These are phyloP conservation scores for Tillus elongatus DNA, from an alignment of 2,888 invertebrate species.

Conservation along the genomic window DNA sequence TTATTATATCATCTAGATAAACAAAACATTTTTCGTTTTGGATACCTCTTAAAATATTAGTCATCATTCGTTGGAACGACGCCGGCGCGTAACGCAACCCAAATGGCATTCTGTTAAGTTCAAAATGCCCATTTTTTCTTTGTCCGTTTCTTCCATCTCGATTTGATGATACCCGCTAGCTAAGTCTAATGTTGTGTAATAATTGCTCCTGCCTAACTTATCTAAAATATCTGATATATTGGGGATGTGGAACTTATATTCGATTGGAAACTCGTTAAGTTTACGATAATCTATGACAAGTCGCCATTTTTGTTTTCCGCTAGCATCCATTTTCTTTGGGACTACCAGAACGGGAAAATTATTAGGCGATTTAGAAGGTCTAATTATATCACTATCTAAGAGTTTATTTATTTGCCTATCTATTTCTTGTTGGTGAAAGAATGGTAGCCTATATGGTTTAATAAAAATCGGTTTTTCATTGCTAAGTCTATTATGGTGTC, in stretches of 20 bases:
- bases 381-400: no score
- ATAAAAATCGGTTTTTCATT: no score
- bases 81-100: not conserved
- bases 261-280: not conserved
- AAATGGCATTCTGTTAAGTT: not conserved
- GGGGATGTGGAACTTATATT: not conserved
- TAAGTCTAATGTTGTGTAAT: not conserved
- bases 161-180: not conserved
- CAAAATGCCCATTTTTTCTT: not conserved
- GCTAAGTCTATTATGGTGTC: no score
- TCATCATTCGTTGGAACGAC: not conserved
- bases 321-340: not conserved
- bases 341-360: not conserved
- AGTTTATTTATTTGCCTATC: no score
- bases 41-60: not conserved
- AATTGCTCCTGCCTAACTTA: not conserved
- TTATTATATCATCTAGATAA: constrained; percentile 3
- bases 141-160: not conserved
- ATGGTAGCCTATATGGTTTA: no score
- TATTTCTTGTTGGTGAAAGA: no score
- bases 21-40: not conserved
- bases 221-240: not conserved
- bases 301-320: not conserved
- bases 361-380: not conserved
- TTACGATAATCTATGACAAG: not conserved